Base-by-base conservation (phyloP, 37 sponge, comb jelly and placozoan species). In the Ianthella basta region DNA sequence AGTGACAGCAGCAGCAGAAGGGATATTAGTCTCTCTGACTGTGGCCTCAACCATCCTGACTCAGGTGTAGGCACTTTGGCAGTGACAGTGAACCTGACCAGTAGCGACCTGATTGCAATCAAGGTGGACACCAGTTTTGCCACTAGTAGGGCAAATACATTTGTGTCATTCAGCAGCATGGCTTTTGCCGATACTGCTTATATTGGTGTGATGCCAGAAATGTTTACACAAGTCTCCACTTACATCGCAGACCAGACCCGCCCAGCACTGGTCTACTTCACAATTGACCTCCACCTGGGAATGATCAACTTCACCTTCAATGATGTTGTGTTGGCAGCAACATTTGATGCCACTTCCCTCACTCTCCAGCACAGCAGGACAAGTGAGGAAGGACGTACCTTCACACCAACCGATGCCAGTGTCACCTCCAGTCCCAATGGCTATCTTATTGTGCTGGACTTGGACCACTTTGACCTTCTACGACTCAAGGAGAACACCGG, bases 381-480 rank as follows among this genome's bases (percentile, higher is more conserved):
- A 4, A 80, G 93, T 50, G 80, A 44, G 57, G 25, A 59, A 34
- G 88, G 85, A 63, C 61, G 86, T 15, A 85, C 91, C 24, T 92
- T 94, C 82, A 77, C 89, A 0, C 89, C 94, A 36, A 80, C 85
- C 27, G 1, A 12, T 15, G 69, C n/a, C 34, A 97, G 92, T 60
- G 70, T 32, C 21, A 94, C 95, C 23, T 19, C 54, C 27, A 97
- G 97, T 83, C 80, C 89, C 0, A 82, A 97, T 85, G 95, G 97
- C 6, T 97, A 94, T 72, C 32, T 88, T 24, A 90, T 97, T 30
- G 53, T 79, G 29, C 54, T 97, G 0, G 79, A 92, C 24, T 86
- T 97, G 23, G 92, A 89, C 23, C 92, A 92, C 55, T 78, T 79
- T 59, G 97, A 97, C 75, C 91, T 97, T 8, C 81, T 97, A 37